Percentiles rank a stretch among this genome's conserved stretches.
phyloP scores from a whole-genome alignment of 2,888 invertebrate species.

The Crematogaster levior region DNA sequence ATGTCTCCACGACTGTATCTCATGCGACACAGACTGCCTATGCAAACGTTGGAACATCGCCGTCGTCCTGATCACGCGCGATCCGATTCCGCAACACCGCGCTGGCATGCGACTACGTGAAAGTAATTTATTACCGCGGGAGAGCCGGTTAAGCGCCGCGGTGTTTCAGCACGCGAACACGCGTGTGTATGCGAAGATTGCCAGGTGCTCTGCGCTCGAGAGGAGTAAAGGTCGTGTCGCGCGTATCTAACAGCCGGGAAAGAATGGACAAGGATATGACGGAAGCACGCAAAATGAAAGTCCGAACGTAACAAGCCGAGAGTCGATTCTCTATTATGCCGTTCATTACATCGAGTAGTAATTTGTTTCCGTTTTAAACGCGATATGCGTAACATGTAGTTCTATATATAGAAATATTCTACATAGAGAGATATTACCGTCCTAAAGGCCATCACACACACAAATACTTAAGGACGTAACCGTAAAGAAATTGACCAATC shows the following conservation, averaged over 20 bases:
- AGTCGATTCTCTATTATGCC: neutral
- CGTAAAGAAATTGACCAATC: too few species aligned
- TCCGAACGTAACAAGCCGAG: neutral
- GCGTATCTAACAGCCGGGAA: neutral
- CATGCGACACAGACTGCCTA: neutral
- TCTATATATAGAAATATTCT: neutral
- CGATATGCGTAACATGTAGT: neutral
- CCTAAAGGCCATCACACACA: too few species aligned
- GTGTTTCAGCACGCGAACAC: slow-evolving; percentile 24
- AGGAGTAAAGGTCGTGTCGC: slow-evolving; percentile 17
- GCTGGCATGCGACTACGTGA: neutral
- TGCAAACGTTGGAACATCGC: slow-evolving; percentile 11
- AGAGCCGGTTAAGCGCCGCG: slow-evolving; percentile 9
- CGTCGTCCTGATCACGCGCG: slow-evolving; percentile 28
- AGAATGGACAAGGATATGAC: neutral
- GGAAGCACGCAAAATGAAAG: neutral
- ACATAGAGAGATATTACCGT: neutral
- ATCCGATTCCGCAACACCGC: slow-evolving; percentile 25
- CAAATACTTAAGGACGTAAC: too few species aligned
- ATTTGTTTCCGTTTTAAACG: neutral
- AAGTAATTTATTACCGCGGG: slow-evolving; percentile 47
- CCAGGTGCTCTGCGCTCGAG: slow-evolving; percentile 1
- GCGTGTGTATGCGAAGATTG: slow-evolving; percentile 43
- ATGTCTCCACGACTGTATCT: too few species aligned
- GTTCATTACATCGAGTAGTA: neutral